Conservation (phyloP, 2,888 invertebrate species). For the Temnothorax ravouxi region DNA sequence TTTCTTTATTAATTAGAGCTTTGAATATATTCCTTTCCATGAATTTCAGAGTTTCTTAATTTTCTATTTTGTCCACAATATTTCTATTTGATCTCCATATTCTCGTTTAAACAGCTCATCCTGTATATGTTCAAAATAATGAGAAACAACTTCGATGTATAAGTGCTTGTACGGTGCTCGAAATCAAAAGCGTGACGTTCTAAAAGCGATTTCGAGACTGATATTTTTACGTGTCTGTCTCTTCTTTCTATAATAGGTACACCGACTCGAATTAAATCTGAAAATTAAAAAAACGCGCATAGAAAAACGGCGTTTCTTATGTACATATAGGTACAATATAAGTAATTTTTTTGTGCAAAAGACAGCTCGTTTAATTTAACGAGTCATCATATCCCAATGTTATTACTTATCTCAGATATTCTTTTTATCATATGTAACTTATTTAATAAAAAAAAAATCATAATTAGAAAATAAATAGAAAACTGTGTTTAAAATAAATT, state of each 20-base stretch:
- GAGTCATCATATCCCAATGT: background rate
- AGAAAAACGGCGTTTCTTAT: constrained; percentile 30
- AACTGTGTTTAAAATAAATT: constrained; percentile 20
- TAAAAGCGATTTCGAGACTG: constrained; percentile 26
- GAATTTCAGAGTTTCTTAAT: constrained; percentile 10
- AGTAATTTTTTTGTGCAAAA: background rate
- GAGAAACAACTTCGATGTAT: constrained; percentile 49
- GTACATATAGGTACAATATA: background rate
- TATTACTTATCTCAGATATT: background rate
- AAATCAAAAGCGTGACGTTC: constrained; percentile 14
- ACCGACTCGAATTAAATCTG: constrained; percentile 20
- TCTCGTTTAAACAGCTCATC: constrained; percentile 40
- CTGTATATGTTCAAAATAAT: constrained; percentile 33
- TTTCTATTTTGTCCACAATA: background rate
- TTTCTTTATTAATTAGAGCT: background rate
- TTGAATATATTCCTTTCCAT: background rate
- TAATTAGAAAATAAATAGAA: background rate
- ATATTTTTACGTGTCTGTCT: constrained; percentile 7
- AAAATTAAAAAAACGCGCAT: background rate
- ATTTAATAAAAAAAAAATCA: constrained; percentile 4
- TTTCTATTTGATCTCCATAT: constrained; percentile 4
- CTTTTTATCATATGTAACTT: background rate
- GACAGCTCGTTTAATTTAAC: background rate
- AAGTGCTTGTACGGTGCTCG: constrained; percentile 43
- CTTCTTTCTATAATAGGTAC: constrained; percentile 7